A percentile compares a stretch with the other conserved stretches of the same genome.
These are phyloP conservation scores for Myotis findleyi DNA, from an alignment of 2,797 vertebrate genomes.

Conservation along the genomic window DNA sequence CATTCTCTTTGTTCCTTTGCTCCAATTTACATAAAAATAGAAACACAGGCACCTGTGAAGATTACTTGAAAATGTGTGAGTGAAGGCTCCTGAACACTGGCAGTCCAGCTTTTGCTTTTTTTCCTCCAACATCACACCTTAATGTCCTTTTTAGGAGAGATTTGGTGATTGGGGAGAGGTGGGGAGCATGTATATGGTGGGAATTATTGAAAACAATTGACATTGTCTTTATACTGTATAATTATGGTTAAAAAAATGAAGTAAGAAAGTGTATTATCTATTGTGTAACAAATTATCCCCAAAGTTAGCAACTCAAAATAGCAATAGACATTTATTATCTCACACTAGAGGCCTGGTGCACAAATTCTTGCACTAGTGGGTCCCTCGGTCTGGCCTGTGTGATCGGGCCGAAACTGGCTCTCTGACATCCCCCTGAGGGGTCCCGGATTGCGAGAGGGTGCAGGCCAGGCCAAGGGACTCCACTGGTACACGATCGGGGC, in stretches of 20 bases:
- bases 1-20: neutral
- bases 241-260: conserved; percentile 27
- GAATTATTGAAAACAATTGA: neutral
- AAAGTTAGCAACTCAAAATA: conserved; percentile 9
- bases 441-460: too few species aligned
- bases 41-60: neutral
- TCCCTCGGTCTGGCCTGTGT: too few species aligned
- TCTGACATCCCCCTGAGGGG: too few species aligned
- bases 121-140: neutral
- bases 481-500: too few species aligned
- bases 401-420: too few species aligned
- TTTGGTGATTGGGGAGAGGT: neutral
- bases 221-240: neutral
- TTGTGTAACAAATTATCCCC: neutral
- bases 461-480: too few species aligned
- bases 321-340: neutral
- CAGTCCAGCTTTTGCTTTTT: neutral
- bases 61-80: neutral
- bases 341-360: too few species aligned
- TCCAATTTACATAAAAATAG: neutral
- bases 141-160: neutral
- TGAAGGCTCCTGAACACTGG: neutral
- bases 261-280: neutral
- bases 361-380: too few species aligned
- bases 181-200: neutral